These are phyloP conservation scores for Eugnorisma glareosa DNA, from an alignment of 2,888 invertebrate species.

Conservation along the genomic window DNA sequence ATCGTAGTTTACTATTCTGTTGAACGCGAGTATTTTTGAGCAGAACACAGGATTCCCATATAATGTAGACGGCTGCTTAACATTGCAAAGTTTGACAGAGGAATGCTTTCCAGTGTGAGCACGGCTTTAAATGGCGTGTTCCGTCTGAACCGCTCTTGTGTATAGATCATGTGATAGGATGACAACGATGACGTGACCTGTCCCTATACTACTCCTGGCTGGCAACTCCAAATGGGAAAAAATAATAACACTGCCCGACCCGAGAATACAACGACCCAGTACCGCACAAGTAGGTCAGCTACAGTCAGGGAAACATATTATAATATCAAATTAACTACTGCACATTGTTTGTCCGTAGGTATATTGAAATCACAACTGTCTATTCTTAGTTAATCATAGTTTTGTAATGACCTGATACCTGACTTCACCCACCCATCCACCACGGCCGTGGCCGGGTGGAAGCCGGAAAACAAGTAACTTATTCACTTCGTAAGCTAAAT, in stretches of 20 bases:
- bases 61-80: slow-evolving; percentile 51
- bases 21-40: slow-evolving; percentile 60
- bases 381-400: neutral
- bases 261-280: neutral
- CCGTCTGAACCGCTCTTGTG: neutral
- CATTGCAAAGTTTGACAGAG: slow-evolving; percentile 55
- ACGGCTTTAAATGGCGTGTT: slow-evolving; percentile 3
- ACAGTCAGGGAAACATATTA: neutral
- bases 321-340: neutral
- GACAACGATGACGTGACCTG: neutral
- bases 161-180: neutral
- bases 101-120: slow-evolving; percentile 33
- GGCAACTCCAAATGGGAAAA: neutral
- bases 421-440: neutral
- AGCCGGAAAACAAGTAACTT: neutral
- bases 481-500: neutral
- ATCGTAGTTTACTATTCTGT: slow-evolving; percentile 63
- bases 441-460: neutral
- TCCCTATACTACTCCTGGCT: neutral
- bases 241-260: neutral
- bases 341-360: neutral
- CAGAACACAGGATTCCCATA: slow-evolving; percentile 58
- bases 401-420: neutral
- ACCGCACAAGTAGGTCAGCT: neutral
- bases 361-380: neutral